These are phyloP conservation scores for Meghimatium bilineatum DNA, from an alignment of 2,888 invertebrate genomes.

Conservation along the genomic window DNA sequence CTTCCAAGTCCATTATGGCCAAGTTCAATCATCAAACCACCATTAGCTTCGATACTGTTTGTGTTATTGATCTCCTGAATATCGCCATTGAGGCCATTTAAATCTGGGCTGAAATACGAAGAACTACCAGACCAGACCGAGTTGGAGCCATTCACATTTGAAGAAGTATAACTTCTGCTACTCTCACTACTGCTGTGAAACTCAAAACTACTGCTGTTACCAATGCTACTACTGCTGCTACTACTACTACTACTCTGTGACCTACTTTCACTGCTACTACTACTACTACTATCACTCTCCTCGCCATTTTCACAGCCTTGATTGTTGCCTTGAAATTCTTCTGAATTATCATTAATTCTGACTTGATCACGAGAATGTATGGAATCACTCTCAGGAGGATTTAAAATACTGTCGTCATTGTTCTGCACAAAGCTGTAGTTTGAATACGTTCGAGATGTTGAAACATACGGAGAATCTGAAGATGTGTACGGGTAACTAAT, in stretches of 20 bases:
- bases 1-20: not conserved
- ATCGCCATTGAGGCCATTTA: constrained; percentile 27
- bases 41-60: not conserved
- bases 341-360: not conserved
- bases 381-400: not conserved
- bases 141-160: constrained; percentile 13
- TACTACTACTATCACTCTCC: not conserved
- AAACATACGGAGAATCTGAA: constrained; percentile 28
- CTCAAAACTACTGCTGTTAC: not conserved
- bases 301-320: not conserved
- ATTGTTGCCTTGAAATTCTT: not conserved
- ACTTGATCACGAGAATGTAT: not conserved
- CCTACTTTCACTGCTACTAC: not conserved
- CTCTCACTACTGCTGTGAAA: constrained; percentile 2
- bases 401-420: not conserved
- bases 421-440: constrained; percentile 10
- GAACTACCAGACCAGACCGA: constrained; percentile 24
- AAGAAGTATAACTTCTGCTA: constrained; percentile 23
- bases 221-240: not conserved
- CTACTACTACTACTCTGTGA: not conserved
- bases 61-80: not conserved
- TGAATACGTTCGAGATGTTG: constrained; percentile 16
- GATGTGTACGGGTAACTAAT: constrained; percentile 27
- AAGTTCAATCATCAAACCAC: not conserved
- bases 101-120: constrained; percentile 26